phyloP scores from a whole-genome alignment of 2,797 vertebrate genomes.

The Crocodylus rhombifer region DNA sequence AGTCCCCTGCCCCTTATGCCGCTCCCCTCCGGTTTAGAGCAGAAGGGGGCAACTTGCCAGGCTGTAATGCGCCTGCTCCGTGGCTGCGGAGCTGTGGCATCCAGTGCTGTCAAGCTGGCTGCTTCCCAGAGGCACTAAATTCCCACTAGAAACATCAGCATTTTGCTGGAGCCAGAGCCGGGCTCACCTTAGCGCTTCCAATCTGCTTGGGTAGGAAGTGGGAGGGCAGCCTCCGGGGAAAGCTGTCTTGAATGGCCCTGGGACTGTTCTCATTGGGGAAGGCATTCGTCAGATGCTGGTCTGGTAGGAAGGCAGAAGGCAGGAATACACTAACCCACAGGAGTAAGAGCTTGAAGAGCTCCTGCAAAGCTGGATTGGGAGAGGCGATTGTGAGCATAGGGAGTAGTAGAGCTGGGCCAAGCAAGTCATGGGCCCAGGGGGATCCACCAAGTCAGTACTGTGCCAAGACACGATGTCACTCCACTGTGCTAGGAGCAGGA shows the following conservation, averaged over 20 bases:
- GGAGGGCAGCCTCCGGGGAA: background rate
- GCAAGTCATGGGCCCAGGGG: background rate
- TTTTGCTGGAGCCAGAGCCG: background rate
- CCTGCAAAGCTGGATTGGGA: background rate
- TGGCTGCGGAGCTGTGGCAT: background rate
- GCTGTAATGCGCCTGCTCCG: background rate
- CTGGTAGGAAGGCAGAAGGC: background rate
- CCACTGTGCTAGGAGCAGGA: background rate
- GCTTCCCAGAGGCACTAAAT: background rate
- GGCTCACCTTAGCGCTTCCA: background rate
- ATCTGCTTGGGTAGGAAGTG: background rate
- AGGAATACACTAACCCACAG: background rate
- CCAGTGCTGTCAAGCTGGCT: background rate
- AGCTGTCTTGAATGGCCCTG: background rate
- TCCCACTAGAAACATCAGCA: background rate
- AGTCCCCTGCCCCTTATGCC: background rate
- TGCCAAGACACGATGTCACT: background rate
- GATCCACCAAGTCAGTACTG: background rate
- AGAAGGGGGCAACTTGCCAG: background rate
- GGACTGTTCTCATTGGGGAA: background rate
- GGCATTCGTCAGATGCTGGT: background rate
- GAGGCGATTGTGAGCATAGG: background rate
- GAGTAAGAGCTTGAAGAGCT: background rate
- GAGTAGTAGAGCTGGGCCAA: background rate
- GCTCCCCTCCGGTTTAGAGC: background rate